A percentile compares a stretch with the other conserved stretches of the same genome.
phyloP scores from a whole-genome alignment of 2,113 vertebrate genomes.

The Hemicordylus capensis region DNA sequence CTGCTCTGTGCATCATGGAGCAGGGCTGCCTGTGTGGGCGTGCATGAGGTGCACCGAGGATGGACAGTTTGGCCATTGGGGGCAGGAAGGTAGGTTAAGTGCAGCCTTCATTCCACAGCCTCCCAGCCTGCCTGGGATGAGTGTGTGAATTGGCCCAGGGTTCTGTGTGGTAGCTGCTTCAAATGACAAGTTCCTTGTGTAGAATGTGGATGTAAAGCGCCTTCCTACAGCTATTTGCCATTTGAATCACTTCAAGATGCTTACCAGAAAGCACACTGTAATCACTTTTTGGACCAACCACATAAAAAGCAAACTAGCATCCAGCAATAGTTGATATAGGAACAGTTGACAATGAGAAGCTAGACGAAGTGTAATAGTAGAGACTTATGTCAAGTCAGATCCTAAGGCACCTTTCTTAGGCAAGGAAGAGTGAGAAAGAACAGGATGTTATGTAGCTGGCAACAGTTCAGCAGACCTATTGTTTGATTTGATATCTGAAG shows the following conservation, averaged over 20 bases:
- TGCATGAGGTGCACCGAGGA: no score
- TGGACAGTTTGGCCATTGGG: no score
- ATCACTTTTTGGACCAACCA: background rate
- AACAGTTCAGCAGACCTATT: background rate
- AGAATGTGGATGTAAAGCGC: background rate
- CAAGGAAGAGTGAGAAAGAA: conserved; percentile 11
- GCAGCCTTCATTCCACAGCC: no score
- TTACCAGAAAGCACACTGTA: background rate
- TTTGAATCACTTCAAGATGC: background rate
- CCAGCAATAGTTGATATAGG: background rate
- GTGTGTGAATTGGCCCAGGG: no score
- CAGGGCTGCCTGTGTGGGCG: no score
- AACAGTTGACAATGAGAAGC: background rate
- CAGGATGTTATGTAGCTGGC: conserved; percentile 11
- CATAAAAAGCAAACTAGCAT: no score
- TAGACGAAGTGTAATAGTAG: background rate
- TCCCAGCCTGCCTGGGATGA: no score
- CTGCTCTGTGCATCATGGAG: no score
- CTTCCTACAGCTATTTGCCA: background rate
- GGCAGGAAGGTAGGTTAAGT: no score
- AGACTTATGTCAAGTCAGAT: background rate
- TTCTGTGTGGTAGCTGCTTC: no score
- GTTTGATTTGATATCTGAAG: conserved; percentile 13
- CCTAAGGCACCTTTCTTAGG: conserved; percentile 2
- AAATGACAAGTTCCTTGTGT: no score